Conservation (phyloP, 1,140 invertebrate genomes). For the Pomacea maculata region DNA sequence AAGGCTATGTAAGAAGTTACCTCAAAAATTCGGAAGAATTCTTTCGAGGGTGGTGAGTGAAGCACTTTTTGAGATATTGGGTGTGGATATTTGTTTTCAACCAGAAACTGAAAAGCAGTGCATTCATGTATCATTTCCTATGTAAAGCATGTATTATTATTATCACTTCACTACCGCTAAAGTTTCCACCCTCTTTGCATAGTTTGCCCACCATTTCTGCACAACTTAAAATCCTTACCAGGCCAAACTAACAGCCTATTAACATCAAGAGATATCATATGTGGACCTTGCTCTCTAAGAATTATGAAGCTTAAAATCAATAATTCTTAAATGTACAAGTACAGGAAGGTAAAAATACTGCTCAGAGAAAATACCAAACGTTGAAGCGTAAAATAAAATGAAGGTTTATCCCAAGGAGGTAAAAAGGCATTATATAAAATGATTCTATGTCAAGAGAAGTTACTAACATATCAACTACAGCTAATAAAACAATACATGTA, state of each 20-base stretch:
- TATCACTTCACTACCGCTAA: too few species aligned
- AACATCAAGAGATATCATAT: too few species aligned
- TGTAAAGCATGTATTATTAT: too few species aligned
- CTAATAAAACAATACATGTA: neutral
- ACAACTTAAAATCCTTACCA: too few species aligned
- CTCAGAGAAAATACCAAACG: neutral
- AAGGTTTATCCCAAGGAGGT: constrained; percentile 6
- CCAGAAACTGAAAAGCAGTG: constrained; percentile 53
- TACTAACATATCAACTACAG: too few species aligned
- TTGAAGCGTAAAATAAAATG: neutral
- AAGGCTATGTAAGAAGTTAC: constrained; percentile 29
- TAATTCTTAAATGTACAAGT: too few species aligned
- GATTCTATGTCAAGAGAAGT: neutral
- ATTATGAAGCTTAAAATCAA: too few species aligned
- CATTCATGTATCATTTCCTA: neutral
- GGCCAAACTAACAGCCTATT: too few species aligned
- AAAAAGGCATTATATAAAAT: neutral
- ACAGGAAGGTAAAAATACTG: neutral
- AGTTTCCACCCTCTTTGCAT: too few species aligned
- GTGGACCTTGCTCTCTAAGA: too few species aligned
- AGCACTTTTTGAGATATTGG: constrained; percentile 49
- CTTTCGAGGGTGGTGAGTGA: constrained; percentile 55
- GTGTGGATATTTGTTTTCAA: constrained; percentile 48
- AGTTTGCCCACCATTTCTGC: too few species aligned
- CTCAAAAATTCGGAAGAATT: constrained; percentile 62